Evolutionary conservation across 2,797 vertebrate genomes (phyloP), one percentile per base, ranked within the genome.

Genomic region (Philypnodon macrostomus): DNA sequence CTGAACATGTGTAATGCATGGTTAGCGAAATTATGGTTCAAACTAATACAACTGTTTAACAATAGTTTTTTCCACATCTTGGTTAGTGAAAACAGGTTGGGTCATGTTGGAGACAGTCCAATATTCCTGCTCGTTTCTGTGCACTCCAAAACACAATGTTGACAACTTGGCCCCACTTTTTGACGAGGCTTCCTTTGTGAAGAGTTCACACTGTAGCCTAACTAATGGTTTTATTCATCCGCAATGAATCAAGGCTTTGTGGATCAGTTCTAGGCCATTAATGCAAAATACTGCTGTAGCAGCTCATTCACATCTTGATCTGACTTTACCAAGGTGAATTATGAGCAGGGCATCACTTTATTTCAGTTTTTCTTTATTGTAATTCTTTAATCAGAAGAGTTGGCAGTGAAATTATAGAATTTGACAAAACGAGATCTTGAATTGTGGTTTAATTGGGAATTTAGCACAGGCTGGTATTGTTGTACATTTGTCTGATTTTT

Each of bases 221-320:
- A 41, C 29, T 32, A 52, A 52, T 41, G 27, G 17, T 39, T 52
- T 52, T 24, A 52, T 41, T 40, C 30, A 24, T 41, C 29, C 1
- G 30, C 31, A 16, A 53, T 53, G 16, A 49, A 55, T 48, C 24
- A 51, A 52, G 58, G 30, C 37, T 17, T 27, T n/a, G 47, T 21
- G 16, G 39, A 53, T 66, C 29, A 60, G 33, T 55, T 26, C 15
- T 13, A 30, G 34, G 7, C 17, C 34, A 17, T 41, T 54, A 18
- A 34, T 36, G 10, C 17, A 58, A 58, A 65, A 62, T 47, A 41
- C 34, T 40, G 30, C 30, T 45, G 13, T 15, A 47, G 33, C 37
- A 24, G 7, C 42, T 27, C 15, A 40, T 16, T 33, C 42, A 30
- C 17, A 38, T 45, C 31, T 52, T 24, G 14, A 14, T 27, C 7